Evolutionary conservation across 2,113 vertebrate species (phyloP).

Genomic region (Lethenteron reissneri): DNA sequence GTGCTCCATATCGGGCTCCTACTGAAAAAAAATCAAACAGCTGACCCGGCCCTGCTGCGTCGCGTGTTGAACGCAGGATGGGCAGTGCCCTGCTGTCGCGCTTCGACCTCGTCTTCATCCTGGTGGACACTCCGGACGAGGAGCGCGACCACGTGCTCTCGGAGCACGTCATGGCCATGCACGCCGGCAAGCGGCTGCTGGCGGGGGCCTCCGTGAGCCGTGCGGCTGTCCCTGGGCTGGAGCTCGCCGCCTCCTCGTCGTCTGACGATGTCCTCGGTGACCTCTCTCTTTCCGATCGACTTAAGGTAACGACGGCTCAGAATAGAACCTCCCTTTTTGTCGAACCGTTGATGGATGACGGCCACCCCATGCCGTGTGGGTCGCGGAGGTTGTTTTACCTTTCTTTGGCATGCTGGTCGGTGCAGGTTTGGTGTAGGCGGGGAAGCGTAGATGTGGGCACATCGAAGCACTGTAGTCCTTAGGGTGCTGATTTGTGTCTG

Average conservation of each 20-base stretch:
- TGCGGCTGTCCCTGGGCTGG: neutral
- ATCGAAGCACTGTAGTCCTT: too few species aligned
- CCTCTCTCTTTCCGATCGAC: neutral
- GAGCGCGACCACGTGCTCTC: constrained; percentile 73
- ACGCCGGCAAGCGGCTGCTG: constrained; percentile 30
- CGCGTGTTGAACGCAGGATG: constrained; percentile 33
- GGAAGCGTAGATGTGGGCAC: too few species aligned
- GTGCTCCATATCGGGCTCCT: too few species aligned
- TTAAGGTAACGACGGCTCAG: neutral
- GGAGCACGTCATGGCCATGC: constrained; percentile 70
- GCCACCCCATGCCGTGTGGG: too few species aligned
- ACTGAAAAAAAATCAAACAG: too few species aligned
- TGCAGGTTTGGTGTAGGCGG: too few species aligned
- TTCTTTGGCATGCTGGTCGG: too few species aligned
- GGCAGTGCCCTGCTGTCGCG: constrained; percentile 74
- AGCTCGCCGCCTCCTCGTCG: neutral
- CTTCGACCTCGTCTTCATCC: constrained; percentile 84
- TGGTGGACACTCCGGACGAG: constrained; percentile 78
- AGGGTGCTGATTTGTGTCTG: too few species aligned
- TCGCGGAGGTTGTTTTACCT: too few species aligned
- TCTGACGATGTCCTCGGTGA: neutral
- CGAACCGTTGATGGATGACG: too few species aligned
- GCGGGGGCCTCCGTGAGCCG: constrained; percentile 30
- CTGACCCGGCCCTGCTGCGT: too few species aligned
- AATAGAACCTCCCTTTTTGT: too few species aligned